Evolutionary conservation across 2,113 vertebrate genomes (phyloP).

Genomic region (Ptyas mucosa): DNA sequence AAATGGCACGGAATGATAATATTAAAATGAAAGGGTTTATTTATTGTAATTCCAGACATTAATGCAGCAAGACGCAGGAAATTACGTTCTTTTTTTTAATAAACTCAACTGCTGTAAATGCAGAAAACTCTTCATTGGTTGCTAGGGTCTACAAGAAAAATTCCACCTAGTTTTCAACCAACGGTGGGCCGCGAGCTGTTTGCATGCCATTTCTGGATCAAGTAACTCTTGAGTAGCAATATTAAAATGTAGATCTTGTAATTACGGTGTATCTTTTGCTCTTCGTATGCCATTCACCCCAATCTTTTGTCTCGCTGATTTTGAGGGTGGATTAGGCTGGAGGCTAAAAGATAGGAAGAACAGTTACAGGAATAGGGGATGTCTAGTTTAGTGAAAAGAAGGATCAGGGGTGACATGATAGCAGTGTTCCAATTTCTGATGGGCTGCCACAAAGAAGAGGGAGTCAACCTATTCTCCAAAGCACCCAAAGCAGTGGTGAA

Average conservation of each 20-base stretch:
- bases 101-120: neutral
- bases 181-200: too few species aligned
- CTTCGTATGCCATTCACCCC: neutral
- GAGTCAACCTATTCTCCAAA: too few species aligned
- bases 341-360: neutral
- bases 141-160: neutral
- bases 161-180: neutral
- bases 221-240: neutral
- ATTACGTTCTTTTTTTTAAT: neutral
- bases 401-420: neutral
- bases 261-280: neutral
- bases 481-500: too few species aligned
- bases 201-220: neutral
- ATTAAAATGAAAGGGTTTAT: constrained; percentile 20
- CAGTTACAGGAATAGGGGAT: neutral
- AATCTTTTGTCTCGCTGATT: neutral
- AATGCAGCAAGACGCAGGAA: constrained; percentile 12
- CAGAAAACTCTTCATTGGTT: neutral
- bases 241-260: neutral
- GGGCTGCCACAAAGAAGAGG: neutral
- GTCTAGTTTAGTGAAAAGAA: neutral
- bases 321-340: neutral
- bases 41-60: constrained; percentile 29
- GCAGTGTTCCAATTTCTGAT: neutral
- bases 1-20: constrained; percentile 24